These are phyloP conservation scores for Loriculus beryllinus DNA, from an alignment of 2,797 vertebrate genomes.

Conservation along the genomic window DNA sequence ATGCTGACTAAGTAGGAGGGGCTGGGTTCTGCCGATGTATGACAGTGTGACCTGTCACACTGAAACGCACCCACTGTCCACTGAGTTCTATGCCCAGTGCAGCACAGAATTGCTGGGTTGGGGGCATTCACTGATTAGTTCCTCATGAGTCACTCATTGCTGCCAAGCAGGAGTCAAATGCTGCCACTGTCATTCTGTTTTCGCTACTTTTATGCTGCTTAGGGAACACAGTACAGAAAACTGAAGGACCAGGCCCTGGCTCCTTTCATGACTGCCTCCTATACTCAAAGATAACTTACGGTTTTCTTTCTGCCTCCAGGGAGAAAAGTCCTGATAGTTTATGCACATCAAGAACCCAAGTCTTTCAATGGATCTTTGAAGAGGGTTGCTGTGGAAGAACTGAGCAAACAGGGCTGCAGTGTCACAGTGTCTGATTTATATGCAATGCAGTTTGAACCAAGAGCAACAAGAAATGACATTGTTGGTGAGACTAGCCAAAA, in stretches of 20 bases:
- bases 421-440: conserved; percentile 86
- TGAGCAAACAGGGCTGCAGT: conserved; percentile 75
- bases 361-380: conserved; percentile 84
- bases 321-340: conserved; percentile 84
- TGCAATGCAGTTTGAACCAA: conserved; percentile 83
- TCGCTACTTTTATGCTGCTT: neutral
- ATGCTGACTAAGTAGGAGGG: neutral
- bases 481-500: conserved; percentile 66
- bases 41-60: neutral
- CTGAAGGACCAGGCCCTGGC: accelerated
- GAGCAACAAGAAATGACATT: conserved; percentile 81
- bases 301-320: conserved; percentile 39
- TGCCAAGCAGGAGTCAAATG: neutral
- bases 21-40: neutral
- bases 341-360: conserved; percentile 82
- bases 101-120: neutral
- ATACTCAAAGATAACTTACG: neutral
- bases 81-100: neutral
- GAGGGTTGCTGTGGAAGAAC: conserved; percentile 74
- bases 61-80: neutral
- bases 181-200: neutral
- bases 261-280: neutral
- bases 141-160: neutral
- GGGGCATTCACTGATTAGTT: neutral
- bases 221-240: neutral